These are phyloP conservation scores for Chelonus formosanus DNA, from an alignment of 2,888 invertebrate species.

Conservation along the genomic window DNA sequence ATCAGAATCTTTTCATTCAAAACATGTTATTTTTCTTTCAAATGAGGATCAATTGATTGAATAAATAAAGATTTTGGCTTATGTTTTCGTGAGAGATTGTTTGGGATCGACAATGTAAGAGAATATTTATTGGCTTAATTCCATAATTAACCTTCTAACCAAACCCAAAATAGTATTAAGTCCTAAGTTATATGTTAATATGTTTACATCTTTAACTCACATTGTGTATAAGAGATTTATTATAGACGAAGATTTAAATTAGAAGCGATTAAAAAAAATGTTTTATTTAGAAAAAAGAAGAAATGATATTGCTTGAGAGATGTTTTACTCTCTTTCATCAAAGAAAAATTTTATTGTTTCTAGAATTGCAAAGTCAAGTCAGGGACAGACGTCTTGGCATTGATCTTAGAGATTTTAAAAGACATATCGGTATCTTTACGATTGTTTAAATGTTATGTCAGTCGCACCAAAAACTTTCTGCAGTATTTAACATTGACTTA, in stretches of 20 bases:
- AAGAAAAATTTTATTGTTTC: constrained; percentile 28
- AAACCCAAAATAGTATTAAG: neutral
- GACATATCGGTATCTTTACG: constrained; percentile 26
- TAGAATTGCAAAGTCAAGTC: constrained; percentile 24
- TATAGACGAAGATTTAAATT: neutral
- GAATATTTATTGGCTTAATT: neutral
- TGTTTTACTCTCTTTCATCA: no score
- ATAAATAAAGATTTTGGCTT: neutral
- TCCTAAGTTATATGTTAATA: neutral
- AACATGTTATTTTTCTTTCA: neutral
- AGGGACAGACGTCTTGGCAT: constrained; percentile 22
- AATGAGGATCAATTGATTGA: neutral
- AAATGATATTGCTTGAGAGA: no score
- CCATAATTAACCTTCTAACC: neutral
- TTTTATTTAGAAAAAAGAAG: neutral
- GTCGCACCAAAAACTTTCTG: constrained; percentile 1
- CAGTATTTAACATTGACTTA: neutral
- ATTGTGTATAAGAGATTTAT: neutral
- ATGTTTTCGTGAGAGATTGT: neutral
- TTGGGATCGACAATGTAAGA: neutral
- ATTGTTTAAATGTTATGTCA: constrained; percentile 28
- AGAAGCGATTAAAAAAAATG: neutral
- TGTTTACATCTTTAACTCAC: no score
- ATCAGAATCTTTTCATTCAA: neutral
- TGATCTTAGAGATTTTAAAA: constrained; percentile 25